Percentiles rank a stretch among this genome's conserved stretches.
phyloP scores from a whole-genome alignment of 2,888 invertebrate genomes.

The Dynastes hyllus region DNA sequence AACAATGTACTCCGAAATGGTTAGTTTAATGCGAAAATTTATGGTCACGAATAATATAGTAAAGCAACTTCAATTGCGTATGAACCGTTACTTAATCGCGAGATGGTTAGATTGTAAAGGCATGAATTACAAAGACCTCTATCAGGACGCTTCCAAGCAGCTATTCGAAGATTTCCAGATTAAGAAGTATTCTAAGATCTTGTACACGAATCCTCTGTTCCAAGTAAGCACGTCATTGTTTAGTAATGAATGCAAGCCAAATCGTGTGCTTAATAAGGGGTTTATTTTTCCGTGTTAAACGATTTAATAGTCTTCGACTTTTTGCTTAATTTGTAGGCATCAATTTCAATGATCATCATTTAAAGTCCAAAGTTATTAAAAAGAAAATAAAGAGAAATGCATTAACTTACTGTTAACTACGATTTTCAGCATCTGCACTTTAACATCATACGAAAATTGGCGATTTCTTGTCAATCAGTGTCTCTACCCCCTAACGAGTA shows the following conservation, averaged over 20 bases:
- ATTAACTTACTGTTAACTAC: not conserved
- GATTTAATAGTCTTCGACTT: too few species aligned
- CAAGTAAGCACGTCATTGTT: slow-evolving; percentile 49
- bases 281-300: too few species aligned
- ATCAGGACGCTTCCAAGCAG: slow-evolving; percentile 56
- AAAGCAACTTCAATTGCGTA: slow-evolving; percentile 55
- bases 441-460: slow-evolving; percentile 49
- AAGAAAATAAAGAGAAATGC: too few species aligned
- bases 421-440: slow-evolving; percentile 42
- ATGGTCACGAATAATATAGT: slow-evolving; percentile 55
- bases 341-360: too few species aligned
- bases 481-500: slow-evolving; percentile 57
- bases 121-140: slow-evolving; percentile 52
- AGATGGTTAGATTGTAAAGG: slow-evolving; percentile 59
- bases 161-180: slow-evolving; percentile 56
- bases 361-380: too few species aligned
- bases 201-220: slow-evolving; percentile 56
- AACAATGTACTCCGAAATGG: slow-evolving; percentile 54
- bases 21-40: slow-evolving; percentile 56
- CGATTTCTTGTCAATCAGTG: slow-evolving; percentile 52
- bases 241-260: too few species aligned
- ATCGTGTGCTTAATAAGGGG: too few species aligned
- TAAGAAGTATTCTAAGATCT: slow-evolving; percentile 54
- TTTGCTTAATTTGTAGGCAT: too few species aligned
- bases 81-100: slow-evolving; percentile 57